Conservation (phyloP, 2,888 invertebrate genomes). For the Drosophila anomalipes region DNA sequence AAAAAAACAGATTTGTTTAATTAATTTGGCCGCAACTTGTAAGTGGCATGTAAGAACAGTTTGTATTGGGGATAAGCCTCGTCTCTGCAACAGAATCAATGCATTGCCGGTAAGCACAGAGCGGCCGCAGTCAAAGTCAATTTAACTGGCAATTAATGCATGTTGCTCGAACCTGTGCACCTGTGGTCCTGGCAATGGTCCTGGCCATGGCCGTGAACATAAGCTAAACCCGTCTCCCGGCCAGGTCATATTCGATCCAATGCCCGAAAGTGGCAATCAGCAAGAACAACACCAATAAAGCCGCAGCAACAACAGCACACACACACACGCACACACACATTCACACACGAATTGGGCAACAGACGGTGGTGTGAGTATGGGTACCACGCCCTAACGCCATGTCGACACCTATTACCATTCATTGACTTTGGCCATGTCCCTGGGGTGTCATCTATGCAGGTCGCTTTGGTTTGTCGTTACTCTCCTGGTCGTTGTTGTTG, state of each 20-base stretch:
- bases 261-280: constrained; percentile 77
- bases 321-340: constrained; percentile 8
- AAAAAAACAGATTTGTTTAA: constrained; percentile 4
- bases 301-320: constrained; percentile 46
- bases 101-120: constrained; percentile 19
- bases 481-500: constrained; percentile 12
- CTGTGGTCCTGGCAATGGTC: constrained; percentile 8
- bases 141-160: constrained; percentile 84
- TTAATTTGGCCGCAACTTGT: constrained; percentile 14
- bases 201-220: constrained; percentile 2
- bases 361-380: constrained; percentile 24
- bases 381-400: constrained; percentile 65
- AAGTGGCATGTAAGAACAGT: constrained; percentile 6
- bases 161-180: constrained; percentile 42
- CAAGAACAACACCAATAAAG: constrained; percentile 76
- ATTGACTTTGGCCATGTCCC: constrained; percentile 80
- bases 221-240: constrained; percentile 14
- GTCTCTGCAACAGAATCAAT: constrained; percentile 47
- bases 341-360: neutral
- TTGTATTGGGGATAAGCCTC: constrained; percentile 10
- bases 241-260: constrained; percentile 53
- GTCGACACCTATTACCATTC: constrained; percentile 81
- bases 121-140: constrained; percentile 73
- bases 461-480: constrained; percentile 63
- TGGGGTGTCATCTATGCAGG: constrained; percentile 81